Base-by-base conservation (phyloP, 1,140 invertebrate species). In the Drosophila suzukii region DNA sequence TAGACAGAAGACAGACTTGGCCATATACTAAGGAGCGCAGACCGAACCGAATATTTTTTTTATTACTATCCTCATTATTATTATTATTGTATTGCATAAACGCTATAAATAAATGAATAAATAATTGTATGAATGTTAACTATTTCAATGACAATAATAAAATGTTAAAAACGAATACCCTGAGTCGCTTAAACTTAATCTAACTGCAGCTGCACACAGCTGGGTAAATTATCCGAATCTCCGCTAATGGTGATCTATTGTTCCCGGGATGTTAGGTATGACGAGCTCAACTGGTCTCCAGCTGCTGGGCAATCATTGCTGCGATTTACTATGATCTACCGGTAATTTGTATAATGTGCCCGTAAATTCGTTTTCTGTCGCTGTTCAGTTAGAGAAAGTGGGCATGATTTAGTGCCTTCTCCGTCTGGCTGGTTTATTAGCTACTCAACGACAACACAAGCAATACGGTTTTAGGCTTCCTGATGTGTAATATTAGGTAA, bases 101-200 rank as follows among this genome's bases (percentile, higher is more conserved):
- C 67, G 70, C 72, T 75, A 81, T 78, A 75, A 77, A 75, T 63
- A 76, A 84, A 47, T 70, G 67, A 82, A 65, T 74, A 75, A 84
- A 82, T 83, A 86, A 86, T 78, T 85, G 83, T 86, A 86, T 86
- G 82, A 86, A 86, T 86, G 82, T 86, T 86, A 86, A 86, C 82
- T 86, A 86, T 83, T 86, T 86, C 82, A 88, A 86, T 86, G 82
- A 86, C 82, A 86, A 86, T 86, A 86, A 86, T 88, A 86, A 86
- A 86, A 88, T 88, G 82, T 86, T 86, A 73, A 86, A 88, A 88
- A 72, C 61, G 51, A 70, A 49, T 44, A 30, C 20, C 13, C 32
- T 17, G 10, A 20, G 12, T 13, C n/a, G 38, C 32, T 20, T 32
- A 8, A 49, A 60, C 71, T 59, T 39, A 12, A 47, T 56, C 15